Evolutionary conservation across 2,888 invertebrate genomes (phyloP), one percentile per base, ranked within the genome.

Genomic region (Exocentrus adspersus): DNA sequence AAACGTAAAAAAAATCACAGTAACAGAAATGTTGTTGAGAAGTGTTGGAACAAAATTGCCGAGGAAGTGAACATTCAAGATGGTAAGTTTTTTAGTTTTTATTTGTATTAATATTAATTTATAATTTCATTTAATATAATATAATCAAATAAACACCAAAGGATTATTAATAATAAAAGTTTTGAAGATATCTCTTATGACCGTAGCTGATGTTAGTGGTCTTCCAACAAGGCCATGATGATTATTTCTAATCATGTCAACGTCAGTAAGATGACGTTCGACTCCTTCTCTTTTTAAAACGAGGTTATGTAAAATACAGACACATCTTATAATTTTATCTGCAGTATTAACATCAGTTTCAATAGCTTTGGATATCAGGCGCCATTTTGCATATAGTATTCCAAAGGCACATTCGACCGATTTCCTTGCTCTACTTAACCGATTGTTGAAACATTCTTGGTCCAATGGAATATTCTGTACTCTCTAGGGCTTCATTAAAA

Each of bases 351-450:
- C 12, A 48, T 58, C 24, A 1, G 42, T 48, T 41, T 63, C 52
- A 1, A 63, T 52, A 16, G 58, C 14, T 43, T 32, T 46, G 19
- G 42, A 41, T 1, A 63, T 21, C 7, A 63, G 24, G 30, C 63
- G 50, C 58, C 58, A 60, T 42, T 60, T 64, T 17, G 53, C 17
- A 24, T 9, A 12, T 21, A 60, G 19, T 19, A 60, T 60, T 28
- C 56, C 60, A 46, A 64, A 64, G 4, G 51, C 17, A 45, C 64
- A 63, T 42, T 64, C 59, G 91, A 77, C 77, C 1, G 46, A 37
- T 54, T 48, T 46, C 10, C 64, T 28, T 9, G 65, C 59, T 54
- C 67, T 21, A 6, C 53, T 53, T 14, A 68, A 32, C 21, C 68
- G 19, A 2, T 43, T 28, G 58, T 65, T 67, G 32, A 64, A 67